Evolutionary conservation across 2,888 invertebrate species (phyloP), one percentile per base, ranked within the genome.

Genomic region (Scelioninae gen. 2): DNA sequence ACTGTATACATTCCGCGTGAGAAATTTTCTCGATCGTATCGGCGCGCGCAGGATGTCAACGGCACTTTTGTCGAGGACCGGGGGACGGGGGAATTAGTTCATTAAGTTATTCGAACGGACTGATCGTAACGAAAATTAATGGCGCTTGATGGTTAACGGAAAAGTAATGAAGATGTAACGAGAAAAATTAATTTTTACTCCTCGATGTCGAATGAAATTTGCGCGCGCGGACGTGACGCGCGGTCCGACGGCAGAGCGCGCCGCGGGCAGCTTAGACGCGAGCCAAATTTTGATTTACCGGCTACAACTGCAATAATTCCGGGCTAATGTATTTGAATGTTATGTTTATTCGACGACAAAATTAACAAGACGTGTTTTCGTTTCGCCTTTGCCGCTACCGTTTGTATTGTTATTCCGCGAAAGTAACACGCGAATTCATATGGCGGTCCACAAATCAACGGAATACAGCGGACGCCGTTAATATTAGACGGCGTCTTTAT

Each of bases 201-300:
- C 22, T 53, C n/a, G 52, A 39, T 46, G 53, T 28, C 18, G n/a
- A 13, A 18, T 1, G 22, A 46, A 46, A 45, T 33, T 7, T 41
- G 41, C 16, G 72, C 35, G 55, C 41, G 69, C 33, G 15, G 4
- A 13, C 50, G 57, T 64, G 72, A 73, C 60, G 68, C 71, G 61
- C 48, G 50, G 46, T 69, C 75, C 75, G 75, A 75, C 75, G 75
- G 75, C 18, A 55, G 67, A 68, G 22, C 43, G 48, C 37, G 31
- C 41, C 60, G 41, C 48, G 45, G n/a, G 53, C 15, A 37, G 41
- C 46, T 55, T 53, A 64, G 60, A 13, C 60, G 69, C 75, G 69
- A 69, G 72, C 75, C 75, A 73, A 75, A 75, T 75, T 73, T 75
- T 75, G 75, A 75, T 75, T 75, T 75, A 75, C 75, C 69, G 18